Evolutionary conservation across 92 coral and sea anemone species (phyloP).

Genomic region (Meandrina meandrites): DNA sequence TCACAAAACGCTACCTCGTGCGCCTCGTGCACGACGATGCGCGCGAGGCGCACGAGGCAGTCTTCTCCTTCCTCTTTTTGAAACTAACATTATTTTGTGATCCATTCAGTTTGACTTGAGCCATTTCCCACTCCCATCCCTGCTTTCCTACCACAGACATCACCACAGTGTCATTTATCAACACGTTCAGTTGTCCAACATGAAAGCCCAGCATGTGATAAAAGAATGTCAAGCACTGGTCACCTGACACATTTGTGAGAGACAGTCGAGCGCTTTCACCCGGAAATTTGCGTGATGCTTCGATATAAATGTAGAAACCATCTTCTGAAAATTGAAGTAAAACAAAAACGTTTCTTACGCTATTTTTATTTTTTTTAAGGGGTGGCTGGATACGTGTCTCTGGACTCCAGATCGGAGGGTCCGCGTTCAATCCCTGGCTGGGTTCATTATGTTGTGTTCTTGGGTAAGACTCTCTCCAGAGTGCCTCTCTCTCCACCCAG

Average conservation of each 20-base stretch:
- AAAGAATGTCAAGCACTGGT: conserved; percentile 40
- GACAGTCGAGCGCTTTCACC: conserved; percentile 5
- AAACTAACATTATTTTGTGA: not conserved
- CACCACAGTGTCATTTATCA: conserved; percentile 5
- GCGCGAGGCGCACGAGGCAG: too few relatives aligned
- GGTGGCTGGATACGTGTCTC: too few relatives aligned
- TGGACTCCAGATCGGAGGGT: too few relatives aligned
- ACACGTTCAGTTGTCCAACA: conserved; percentile 24
- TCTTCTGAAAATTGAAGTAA: not conserved
- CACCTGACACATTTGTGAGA: not conserved
- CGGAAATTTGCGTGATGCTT: not conserved
- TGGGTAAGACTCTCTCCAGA: too few relatives aligned
- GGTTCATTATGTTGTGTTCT: too few relatives aligned
- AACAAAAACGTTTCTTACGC: not conserved
- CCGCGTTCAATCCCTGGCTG: too few relatives aligned
- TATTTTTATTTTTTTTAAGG: too few relatives aligned
- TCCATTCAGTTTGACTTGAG: conserved; percentile 20
- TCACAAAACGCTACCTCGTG: too few relatives aligned
- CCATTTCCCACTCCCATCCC: conserved; percentile 34
- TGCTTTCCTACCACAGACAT: conserved; percentile 4
- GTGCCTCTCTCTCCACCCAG: too few relatives aligned
- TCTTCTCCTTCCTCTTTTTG: too few relatives aligned
- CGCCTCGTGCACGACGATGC: too few relatives aligned
- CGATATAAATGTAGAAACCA: not conserved
- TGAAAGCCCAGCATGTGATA: conserved; percentile 36